These are phyloP conservation scores for Salarias fasciatus DNA, from an alignment of 2,797 vertebrate species.

Conservation along the genomic window DNA sequence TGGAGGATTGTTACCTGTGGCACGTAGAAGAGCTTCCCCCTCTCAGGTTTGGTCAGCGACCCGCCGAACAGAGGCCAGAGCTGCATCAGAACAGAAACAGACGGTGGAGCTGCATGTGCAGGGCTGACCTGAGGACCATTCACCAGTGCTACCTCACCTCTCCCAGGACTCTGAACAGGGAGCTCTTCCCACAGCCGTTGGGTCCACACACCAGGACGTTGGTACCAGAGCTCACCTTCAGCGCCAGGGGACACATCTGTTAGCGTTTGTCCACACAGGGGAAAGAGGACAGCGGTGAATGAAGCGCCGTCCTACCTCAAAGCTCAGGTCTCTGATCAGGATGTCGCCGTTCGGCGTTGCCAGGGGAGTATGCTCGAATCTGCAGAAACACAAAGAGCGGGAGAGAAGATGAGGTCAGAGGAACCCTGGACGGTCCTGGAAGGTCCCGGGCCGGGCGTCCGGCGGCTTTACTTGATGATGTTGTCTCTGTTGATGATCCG, in stretches of 20 bases:
- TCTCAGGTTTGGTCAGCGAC: constrained; percentile 93
- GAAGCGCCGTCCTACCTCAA: constrained; percentile 91
- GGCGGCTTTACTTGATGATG: constrained; percentile 89
- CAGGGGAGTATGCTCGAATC: constrained; percentile 94
- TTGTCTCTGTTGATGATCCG: constrained; percentile 90
- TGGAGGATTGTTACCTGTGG: constrained; percentile 88
- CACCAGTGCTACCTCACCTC: constrained; percentile 82
- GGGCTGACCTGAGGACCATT: background rate
- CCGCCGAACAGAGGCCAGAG: constrained; percentile 98
- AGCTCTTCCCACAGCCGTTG: constrained; percentile 98
- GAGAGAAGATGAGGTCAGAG: too few relatives aligned
- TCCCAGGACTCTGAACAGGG: constrained; percentile 94
- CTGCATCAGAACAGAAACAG: constrained; percentile 66
- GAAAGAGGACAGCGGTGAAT: background rate
- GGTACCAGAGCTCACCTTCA: constrained; percentile 91
- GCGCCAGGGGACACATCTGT: background rate
- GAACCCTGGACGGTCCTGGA: too few relatives aligned
- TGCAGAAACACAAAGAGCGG: constrained; percentile 59
- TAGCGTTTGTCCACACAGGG: too few relatives aligned
- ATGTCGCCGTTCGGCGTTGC: constrained; percentile 97
- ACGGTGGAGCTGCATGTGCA: too few relatives aligned
- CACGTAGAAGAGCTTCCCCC: constrained; percentile 98
- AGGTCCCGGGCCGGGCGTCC: too few relatives aligned
- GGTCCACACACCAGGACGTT: constrained; percentile 98
- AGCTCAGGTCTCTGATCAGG: constrained; percentile 91